Evolutionary conservation across 2,888 invertebrate species (phyloP), one percentile per base, ranked within the genome.

Genomic region (Anodontia alba): DNA sequence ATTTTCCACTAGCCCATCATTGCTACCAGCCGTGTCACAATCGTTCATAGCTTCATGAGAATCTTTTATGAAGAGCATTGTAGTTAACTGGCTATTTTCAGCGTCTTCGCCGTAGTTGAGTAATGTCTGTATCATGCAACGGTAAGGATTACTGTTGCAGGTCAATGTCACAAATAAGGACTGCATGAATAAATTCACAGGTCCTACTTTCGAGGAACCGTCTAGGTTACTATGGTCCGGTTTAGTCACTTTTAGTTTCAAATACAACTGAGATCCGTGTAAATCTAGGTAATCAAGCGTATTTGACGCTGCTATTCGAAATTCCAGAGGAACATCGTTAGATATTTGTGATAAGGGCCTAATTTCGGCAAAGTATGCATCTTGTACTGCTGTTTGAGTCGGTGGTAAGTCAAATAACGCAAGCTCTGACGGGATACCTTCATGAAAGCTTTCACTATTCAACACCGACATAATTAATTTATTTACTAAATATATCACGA

Each of bases 401-500:
- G n/a, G n/a, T n/a, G n/a, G n/a, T n/a, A n/a, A n/a, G n/a, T n/a
- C n/a, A n/a, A n/a, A n/a, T n/a, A n/a, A n/a, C n/a, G n/a, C 5
- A n/a, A 51, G 23, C 51, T 51, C 51, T 12, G 5, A 5, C 5
- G 51, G 51, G 20, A 51, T 20, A 51, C 8, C 51, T 20, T 51
- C 51, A 51, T 7, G 8, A 51, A 51, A 51, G 5, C 20, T 20
- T 51, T 51, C 51, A 7, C 20, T 51, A 20, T 51, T 23, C 5
- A 51, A 51, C 20, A 51, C 51, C 20, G 51, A 51, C 51, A 51
- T 51, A 5, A 5, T 51, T 66, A 26, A 15, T 51, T 20, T 51
- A 51, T 51, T 51, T 51, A 51, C 51, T 51, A n/a, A 51, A 51
- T n/a, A 51, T 51, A 20, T 51, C 51, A n/a, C 51, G 51, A 51